Evolutionary conservation across 2,888 invertebrate species (phyloP), one percentile per base, ranked within the genome.

Genomic region (Andrena trimmerana): DNA sequence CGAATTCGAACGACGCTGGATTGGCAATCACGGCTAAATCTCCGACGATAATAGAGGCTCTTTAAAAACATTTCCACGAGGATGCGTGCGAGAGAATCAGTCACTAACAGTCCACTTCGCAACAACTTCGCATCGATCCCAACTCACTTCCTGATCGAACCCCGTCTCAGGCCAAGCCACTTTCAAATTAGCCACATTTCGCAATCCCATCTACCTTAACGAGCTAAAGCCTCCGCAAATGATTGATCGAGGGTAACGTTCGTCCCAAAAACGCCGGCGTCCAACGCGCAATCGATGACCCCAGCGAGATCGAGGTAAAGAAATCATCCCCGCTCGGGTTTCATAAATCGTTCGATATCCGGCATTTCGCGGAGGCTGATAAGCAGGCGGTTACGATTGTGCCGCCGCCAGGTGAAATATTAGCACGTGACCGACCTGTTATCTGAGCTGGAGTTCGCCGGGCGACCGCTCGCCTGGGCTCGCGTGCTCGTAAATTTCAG

Each of bases 401-500:
- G 42, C 57, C 48, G 54, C 36, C 29, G 8, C 63, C 48, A 36
- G 50, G 65, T 87, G 80, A 88, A 86, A 86, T 83, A 88, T 83
- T 73, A 78, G 78, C 60, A 29, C 67, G 36, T 57, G 78, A 82
- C 72, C 75, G 72, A 63, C 78, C 78, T 76, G 86, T 85, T 88
- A 85, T 78, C 78, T 63, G 75, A 74, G 74, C 73, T 54, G 57
- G 57, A 69, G 84, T 52, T 62, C 66, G 68, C 62, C 71, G 13
- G 57, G 69, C 67, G 36, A 42, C 42, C 42, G 78, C 60, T 68
- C 68, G 68, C 48, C 67, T 65, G 27, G 54, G 59, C 48, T 65
- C 54, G 80, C 63, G 83, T 48, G 78, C 83, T 88, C 88, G 81
- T 88, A 87, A 87, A 87, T 87, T 78, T 71, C 70, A 29, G 27